Base-by-base conservation (phyloP, 2,888 invertebrate genomes). In the Creontiades dilutus region DNA sequence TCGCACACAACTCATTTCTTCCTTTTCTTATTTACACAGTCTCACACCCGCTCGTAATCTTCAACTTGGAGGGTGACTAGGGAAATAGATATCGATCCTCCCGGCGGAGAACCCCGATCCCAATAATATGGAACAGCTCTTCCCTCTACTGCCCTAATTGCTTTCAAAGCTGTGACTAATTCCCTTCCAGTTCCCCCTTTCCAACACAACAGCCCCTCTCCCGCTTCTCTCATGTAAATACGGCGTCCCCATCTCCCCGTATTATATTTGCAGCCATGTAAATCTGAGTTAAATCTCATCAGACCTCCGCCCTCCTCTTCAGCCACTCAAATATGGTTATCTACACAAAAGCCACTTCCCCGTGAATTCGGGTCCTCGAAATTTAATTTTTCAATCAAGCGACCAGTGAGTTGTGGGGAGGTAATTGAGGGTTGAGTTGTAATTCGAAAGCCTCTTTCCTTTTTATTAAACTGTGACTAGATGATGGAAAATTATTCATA, bases 131-230 rank as follows among this genome's bases (percentile, higher is more conserved):
- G 86, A 86, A 23, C 86, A 61, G n/a, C 86, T 85, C 57, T 82
- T 61, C 85, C 88, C 78, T 88, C 88, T 78, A 88, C 88, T 68
- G 89, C 78, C 88, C 90, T 92, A 92, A 92, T 92, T 92, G 92
- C 90, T 90, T 91, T 90, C 89, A 91, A 91, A 91, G 91, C 91
- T 88, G 89, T 90, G 90, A 90, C 90, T 91, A 91, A 91, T 91
- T 90, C 85, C 27, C 78, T 76, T 61, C 16, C 12, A 61, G n/a
- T n/a, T 52, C 28, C 19, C 28, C 87, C 76, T 75, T 14, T 16
- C 57, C 68, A 75, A 61, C 86, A 86, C 52, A 46, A 75, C 23
- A 19, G 46, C n/a, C 27, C 27, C 37, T 37, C 37, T 37, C 68
- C 19, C 48, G 28, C 48, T 48, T 82, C 89, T 81, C 46, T 68